Evolutionary conservation across 2,113 vertebrate species (phyloP), one percentile per base, ranked within the genome.

Genomic region (Cephalopterus ornatus): DNA sequence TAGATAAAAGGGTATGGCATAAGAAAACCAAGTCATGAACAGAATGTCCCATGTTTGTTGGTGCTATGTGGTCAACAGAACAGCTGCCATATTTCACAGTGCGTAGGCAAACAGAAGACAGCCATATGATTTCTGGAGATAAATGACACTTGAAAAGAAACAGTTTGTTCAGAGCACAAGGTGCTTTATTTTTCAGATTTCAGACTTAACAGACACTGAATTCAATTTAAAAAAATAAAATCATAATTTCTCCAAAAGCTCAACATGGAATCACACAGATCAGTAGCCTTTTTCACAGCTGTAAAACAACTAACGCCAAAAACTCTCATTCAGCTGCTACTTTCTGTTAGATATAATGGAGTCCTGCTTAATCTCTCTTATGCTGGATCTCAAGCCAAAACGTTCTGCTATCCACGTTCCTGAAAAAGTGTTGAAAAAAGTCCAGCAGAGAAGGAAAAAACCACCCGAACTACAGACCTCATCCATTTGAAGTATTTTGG

Each of bases 401-500:
- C 15, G 14, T 72, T 56, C 44, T 76, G 44, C 33, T 70, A 70
- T 12, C 21, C 9, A 19, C 13, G 44, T 87, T 67, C 30, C 32
- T 13, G 18, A 85, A 71, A 78, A 58, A 3, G 3, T 66, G 8
- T 20, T 65, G 30, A 68, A 82, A 91, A 63, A 84, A 59, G 35
- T 37, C 21, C 68, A 68, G 16, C 16, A 65, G 89, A 67, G 21
- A 52, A 49, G 7, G 12, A 55, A 73, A 27, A 14, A 11, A 1
- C 0, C 1, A 50, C 1, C 13, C 9, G 7, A 30, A 23, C 11
- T 10, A 55, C 14, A 53, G 59, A 85, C 6, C 0, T 20, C 21
- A 79, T 63, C 11, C 20, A 86, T 72, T 4, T 30, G 13, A 92
- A 82, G 7, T 56, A 88, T 32, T 82, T 75, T 39, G 72, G n/a